phyloP scores from a whole-genome alignment of 2,797 vertebrate genomes.

The Spinus pinus region DNA sequence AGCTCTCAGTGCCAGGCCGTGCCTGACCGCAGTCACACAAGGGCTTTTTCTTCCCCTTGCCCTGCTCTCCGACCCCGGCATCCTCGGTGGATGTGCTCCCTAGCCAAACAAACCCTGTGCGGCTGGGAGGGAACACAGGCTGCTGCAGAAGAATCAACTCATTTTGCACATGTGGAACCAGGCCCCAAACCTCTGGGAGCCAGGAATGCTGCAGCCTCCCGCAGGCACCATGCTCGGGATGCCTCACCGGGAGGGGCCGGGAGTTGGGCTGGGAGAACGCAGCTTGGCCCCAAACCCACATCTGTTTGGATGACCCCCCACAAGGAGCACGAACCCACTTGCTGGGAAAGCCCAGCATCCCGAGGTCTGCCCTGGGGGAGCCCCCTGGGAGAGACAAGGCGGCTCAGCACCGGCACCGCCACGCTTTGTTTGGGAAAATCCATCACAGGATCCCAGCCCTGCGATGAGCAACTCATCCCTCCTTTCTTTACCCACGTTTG shows the following conservation, averaged over 20 bases:
- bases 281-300: neutral
- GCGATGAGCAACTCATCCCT: rapidly evolving
- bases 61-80: rapidly evolving
- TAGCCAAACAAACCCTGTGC: neutral
- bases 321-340: neutral
- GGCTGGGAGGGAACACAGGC: neutral
- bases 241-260: neutral
- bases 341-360: neutral
- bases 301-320: neutral
- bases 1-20: neutral
- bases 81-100: neutral
- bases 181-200: rapidly evolving
- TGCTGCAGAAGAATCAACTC: neutral
- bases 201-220: neutral
- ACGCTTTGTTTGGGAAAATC: neutral
- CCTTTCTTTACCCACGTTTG: neutral
- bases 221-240: rapidly evolving
- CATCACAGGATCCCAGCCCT: neutral
- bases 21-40: neutral
- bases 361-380: neutral
- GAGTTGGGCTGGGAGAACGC: neutral
- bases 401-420: neutral
- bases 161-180: neutral
- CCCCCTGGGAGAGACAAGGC: neutral
- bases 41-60: neutral